phyloP scores from a whole-genome alignment of 2,797 vertebrate species.

The Loriculus beryllinus region DNA sequence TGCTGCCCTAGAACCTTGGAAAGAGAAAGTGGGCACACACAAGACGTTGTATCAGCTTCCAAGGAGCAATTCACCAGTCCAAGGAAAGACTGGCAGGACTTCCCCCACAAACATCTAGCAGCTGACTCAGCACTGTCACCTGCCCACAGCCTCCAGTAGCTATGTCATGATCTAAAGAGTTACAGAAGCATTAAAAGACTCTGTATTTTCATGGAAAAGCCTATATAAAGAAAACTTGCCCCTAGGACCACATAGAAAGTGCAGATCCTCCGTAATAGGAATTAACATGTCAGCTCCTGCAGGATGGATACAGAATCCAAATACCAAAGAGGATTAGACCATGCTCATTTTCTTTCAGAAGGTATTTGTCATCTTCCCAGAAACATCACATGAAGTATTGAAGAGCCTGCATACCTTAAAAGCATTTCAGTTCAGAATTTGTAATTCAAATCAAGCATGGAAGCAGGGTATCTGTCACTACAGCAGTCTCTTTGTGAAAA shows the following conservation, averaged over 20 bases:
- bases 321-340: not conserved
- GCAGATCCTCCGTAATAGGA: not conserved
- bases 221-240: not conserved
- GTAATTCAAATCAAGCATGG: not conserved
- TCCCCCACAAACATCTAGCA: not conserved
- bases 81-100: not conserved
- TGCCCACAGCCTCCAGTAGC: not conserved
- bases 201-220: not conserved
- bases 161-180: not conserved
- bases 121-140: not conserved
- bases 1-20: not conserved
- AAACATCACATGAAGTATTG: not conserved
- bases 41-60: rapidly evolving
- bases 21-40: not conserved
- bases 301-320: not conserved
- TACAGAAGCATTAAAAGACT: not conserved
- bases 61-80: not conserved
- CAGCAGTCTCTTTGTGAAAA: not conserved
- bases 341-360: not conserved
- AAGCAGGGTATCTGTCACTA: not conserved
- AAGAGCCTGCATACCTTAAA: not conserved
- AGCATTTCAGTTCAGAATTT: not conserved
- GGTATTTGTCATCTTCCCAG: not conserved
- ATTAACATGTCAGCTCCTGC: not conserved
- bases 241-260: not conserved